These are phyloP conservation scores for Agrypnia vestita DNA, from an alignment of 1,140 invertebrate species.

Conservation along the genomic window DNA sequence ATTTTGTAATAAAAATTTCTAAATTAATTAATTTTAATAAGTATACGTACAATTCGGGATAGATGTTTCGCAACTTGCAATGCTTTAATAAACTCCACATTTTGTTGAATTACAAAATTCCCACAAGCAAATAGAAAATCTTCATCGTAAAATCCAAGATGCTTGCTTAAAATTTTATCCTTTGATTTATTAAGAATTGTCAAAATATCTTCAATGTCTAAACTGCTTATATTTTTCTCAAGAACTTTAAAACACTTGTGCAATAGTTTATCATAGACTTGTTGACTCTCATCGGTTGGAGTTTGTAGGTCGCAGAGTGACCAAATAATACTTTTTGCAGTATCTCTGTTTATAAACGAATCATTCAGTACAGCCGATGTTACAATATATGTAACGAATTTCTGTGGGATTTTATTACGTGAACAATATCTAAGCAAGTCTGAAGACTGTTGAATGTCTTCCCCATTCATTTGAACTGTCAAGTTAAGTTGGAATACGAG, in stretches of 20 bases:
- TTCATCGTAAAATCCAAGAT: slow-evolving; percentile 75
- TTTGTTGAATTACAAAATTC: slow-evolving; percentile 69
- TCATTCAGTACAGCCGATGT: slow-evolving; percentile 67
- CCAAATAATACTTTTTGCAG: slow-evolving; percentile 71
- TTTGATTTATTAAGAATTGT: slow-evolving; percentile 28
- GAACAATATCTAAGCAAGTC: slow-evolving; percentile 73
- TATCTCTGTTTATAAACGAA: slow-evolving; percentile 66
- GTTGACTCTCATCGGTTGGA: slow-evolving; percentile 61
- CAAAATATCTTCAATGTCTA: slow-evolving; percentile 68
- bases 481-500: slow-evolving; percentile 77
- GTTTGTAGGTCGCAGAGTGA: slow-evolving; percentile 69
- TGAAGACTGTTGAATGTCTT: slow-evolving; percentile 69
- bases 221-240: slow-evolving; percentile 65
- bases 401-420: slow-evolving; percentile 69
- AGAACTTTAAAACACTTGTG: slow-evolving; percentile 70
- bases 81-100: slow-evolving; percentile 71
- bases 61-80: slow-evolving; percentile 71
- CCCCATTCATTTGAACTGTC: slow-evolving; percentile 71
- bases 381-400: slow-evolving; percentile 70
- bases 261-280: slow-evolving; percentile 62
- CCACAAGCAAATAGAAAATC: slow-evolving; percentile 72
- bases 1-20: not conserved
- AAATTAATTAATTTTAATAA: too few relatives aligned
- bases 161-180: slow-evolving; percentile 60
- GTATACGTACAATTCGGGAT: slow-evolving; percentile 71